Evolutionary conservation across 2,797 vertebrate species (phyloP), one percentile per base, ranked within the genome.

Genomic region (Notoglanidium macrostoma): DNA sequence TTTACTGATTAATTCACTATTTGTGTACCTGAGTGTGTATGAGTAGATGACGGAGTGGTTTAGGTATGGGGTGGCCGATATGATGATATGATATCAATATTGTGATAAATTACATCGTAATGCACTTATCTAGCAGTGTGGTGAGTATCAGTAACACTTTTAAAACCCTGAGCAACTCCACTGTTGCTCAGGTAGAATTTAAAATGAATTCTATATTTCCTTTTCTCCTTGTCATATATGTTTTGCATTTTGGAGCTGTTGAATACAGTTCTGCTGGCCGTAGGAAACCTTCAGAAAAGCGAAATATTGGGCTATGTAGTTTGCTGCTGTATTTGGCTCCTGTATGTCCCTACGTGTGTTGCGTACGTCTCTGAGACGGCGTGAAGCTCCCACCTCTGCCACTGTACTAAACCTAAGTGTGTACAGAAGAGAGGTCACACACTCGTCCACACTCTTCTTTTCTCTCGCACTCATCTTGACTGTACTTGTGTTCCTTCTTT

Each of bases 381-480:
- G 57, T 17, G 40, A 63, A 12, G 35, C 15, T 54, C 19, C 44
- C 10, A 15, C 12, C 35, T 21, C 17, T 68, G 7, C 26, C 63
- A 23, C 35, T 46, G 57, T 29, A 67, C 59, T 65, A 32, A 29
- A 82, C 12, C 4, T 26, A 46, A 57, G 61, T 72, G 84, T 76
- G 79, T 89, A 89, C 89, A 91, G 89, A 85, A 90, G 91, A 87
- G 86, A 51, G 92, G 95, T 94, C 87, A 93, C 91, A 94, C 95
- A 94, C 95, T 93, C 93, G 93, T 96, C 94, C 95, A 92, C 89
- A 90, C 89, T 92, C 92, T 91, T 77, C 92, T 93, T 93, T 95
- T 95, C 95, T 91, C 93, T 95, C 90, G 12, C 94, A 92, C 94
- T 95, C 92, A 94, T 93, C 92, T 81, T 81, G 92, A 92, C 91